Conservation (phyloP, 2,797 vertebrate genomes). For the Typhlichthys subterraneus region DNA sequence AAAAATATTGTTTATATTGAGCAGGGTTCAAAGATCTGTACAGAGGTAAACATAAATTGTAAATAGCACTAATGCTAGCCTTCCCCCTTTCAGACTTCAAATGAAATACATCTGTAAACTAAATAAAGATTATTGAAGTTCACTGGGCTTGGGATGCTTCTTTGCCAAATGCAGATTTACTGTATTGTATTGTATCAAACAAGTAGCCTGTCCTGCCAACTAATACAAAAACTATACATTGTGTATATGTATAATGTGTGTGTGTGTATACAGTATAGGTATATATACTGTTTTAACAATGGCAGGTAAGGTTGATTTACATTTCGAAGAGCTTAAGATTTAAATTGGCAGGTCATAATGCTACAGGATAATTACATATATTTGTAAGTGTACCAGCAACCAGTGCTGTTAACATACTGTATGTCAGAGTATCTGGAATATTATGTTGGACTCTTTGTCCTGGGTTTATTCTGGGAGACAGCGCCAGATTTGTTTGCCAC, state of each 20-base stretch:
- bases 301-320: no score
- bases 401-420: no score
- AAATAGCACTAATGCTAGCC: constrained; percentile 96
- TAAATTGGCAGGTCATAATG: no score
- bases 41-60: constrained; percentile 92
- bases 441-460: no score
- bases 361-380: no score
- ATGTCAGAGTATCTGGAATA: no score
- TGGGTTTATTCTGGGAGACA: no score
- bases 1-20: constrained; percentile 94
- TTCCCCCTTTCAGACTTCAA: constrained; percentile 85
- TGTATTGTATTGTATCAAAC: neutral
- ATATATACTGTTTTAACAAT: no score
- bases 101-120: constrained; percentile 95
- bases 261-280: no score
- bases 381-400: no score
- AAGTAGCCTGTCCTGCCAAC: neutral
- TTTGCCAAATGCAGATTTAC: neutral
- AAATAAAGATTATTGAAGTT: constrained; percentile 94
- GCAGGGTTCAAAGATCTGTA: constrained; percentile 95
- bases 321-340: no score
- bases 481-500: no score
- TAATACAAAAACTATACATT: neutral
- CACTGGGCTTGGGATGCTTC: constrained; percentile 41
- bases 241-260: neutral